phyloP scores from a whole-genome alignment of 2,888 invertebrate species.

The Notocelia uddmanniana region DNA sequence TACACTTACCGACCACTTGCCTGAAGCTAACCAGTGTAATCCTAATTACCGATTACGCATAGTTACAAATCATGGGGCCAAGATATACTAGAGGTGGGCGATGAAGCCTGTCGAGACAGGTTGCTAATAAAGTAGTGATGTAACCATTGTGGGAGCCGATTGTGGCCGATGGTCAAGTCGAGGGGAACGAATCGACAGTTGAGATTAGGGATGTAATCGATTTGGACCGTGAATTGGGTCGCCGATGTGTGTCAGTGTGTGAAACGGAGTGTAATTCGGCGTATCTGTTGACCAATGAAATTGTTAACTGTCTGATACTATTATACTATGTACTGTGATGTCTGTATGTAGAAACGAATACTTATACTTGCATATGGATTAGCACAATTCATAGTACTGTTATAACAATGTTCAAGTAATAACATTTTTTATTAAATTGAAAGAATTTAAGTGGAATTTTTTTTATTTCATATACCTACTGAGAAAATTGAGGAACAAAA shows the following conservation, averaged over 20 bases:
- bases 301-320: background rate
- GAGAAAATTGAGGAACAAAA: too few species aligned
- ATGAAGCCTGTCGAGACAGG: background rate
- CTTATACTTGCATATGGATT: background rate
- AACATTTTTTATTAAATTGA: too few species aligned
- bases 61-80: background rate
- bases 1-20: background rate
- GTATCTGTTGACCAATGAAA: slow-evolving; percentile 26
- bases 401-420: background rate
- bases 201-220: slow-evolving; percentile 52
- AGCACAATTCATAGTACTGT: background rate
- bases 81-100: background rate
- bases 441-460: background rate
- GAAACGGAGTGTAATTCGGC: slow-evolving; percentile 21
- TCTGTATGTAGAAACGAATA: background rate
- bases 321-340: too few species aligned
- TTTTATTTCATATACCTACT: too few species aligned
- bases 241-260: slow-evolving; percentile 49
- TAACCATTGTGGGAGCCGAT: slow-evolving; percentile 58
- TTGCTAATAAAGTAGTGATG: slow-evolving; percentile 52
- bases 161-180: slow-evolving; percentile 56
- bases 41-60: background rate
- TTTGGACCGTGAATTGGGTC: slow-evolving; percentile 51
- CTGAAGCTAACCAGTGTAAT: background rate
- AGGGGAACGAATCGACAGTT: slow-evolving; percentile 60